A percentile compares a stretch with the other conserved stretches of the same genome.
These are phyloP conservation scores for Sebastes matsubarae DNA, from an alignment of 2,797 vertebrate genomes.

Conservation along the genomic window DNA sequence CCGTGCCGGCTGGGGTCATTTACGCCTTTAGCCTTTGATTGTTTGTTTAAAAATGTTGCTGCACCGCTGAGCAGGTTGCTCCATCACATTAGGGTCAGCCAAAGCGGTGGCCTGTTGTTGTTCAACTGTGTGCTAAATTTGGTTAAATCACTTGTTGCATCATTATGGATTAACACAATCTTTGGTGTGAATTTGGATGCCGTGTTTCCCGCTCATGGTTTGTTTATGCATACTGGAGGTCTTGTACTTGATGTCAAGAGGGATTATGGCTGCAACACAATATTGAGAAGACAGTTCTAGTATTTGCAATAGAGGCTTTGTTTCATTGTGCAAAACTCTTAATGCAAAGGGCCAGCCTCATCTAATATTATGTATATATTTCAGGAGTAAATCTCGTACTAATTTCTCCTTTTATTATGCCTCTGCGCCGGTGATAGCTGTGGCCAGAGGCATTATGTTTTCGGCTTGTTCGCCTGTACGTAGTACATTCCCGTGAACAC, in stretches of 20 bases:
- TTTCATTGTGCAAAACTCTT: background rate
- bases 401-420: background rate
- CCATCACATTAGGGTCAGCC: constrained; percentile 11
- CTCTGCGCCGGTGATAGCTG: no score
- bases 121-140: background rate
- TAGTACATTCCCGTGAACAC: no score
- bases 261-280: background rate
- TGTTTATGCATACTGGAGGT: background rate
- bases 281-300: background rate
- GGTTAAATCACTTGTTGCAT: background rate
- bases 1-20: constrained; percentile 18
- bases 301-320: background rate
- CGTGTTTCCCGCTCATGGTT: background rate
- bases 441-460: no score
- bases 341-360: background rate
- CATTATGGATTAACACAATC: background rate
- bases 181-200: background rate
- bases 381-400: no score
- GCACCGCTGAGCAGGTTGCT: constrained; percentile 28
- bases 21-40: constrained; percentile 38
- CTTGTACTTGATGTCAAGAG: background rate
- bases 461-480: no score
- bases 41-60: constrained; percentile 34
- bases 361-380: background rate
- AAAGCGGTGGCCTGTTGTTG: background rate